These are phyloP conservation scores for Rhadina sibilatrix DNA, from an alignment of 2,113 vertebrate genomes.

Conservation along the genomic window DNA sequence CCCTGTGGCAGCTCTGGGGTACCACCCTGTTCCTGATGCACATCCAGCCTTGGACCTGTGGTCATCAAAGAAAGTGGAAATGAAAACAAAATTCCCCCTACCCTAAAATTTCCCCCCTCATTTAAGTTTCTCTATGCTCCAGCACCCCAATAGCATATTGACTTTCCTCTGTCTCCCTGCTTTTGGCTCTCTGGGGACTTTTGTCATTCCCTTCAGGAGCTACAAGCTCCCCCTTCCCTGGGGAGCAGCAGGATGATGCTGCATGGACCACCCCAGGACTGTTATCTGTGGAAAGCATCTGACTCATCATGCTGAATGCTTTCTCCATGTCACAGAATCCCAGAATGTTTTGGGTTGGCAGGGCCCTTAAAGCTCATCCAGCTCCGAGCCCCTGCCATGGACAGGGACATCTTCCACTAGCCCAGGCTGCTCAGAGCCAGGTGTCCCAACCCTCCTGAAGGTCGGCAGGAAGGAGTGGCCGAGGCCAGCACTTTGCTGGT, in stretches of 20 bases:
- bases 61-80: background rate
- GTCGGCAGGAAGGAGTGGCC: background rate
- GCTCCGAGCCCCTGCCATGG: background rate
- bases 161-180: background rate
- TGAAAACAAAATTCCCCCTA: background rate
- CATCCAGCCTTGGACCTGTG: background rate
- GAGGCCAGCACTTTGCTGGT: background rate
- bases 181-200: background rate
- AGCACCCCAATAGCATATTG: background rate
- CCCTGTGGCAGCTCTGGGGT: background rate
- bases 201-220: background rate
- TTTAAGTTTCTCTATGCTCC: background rate
- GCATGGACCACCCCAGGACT: background rate
- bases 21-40: background rate
- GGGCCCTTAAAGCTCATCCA: background rate
- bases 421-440: background rate
- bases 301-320: fast-evolving
- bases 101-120: background rate
- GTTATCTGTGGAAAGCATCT: background rate
- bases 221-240: no score
- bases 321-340: background rate
- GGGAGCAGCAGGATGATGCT: background rate
- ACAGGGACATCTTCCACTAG: background rate
- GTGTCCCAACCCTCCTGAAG: background rate
- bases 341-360: background rate